These are phyloP conservation scores for Lasioglossum lativentre DNA, from an alignment of 2,888 invertebrate species.

Conservation along the genomic window DNA sequence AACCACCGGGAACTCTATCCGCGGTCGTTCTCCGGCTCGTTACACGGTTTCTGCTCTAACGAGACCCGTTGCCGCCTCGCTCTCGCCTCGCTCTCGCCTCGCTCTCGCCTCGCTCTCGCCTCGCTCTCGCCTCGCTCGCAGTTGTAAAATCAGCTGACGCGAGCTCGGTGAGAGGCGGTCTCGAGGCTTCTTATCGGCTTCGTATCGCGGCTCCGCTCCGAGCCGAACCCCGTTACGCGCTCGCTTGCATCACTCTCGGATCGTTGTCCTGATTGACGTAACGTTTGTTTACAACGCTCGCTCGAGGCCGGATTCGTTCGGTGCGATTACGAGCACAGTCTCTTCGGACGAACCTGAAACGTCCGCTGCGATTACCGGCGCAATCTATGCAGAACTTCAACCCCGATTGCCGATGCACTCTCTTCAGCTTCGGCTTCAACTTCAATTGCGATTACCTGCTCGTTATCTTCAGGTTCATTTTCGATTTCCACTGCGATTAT, in stretches of 20 bases:
- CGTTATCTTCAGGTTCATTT: no score
- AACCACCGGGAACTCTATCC: neutral
- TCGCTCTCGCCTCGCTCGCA: neutral
- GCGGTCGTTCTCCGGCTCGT: conserved; percentile 15
- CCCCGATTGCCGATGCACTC: no score
- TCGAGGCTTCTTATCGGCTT: conserved; percentile 39
- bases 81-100: neutral
- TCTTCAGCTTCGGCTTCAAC: no score
- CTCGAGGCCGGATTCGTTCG: conserved; percentile 26
- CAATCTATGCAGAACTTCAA: no score
- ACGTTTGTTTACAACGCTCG: conserved; percentile 51
- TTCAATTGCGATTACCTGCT: no score
- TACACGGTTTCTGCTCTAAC: conserved; percentile 28
- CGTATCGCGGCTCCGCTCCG: conserved; percentile 39
- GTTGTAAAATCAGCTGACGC: conserved; percentile 40
- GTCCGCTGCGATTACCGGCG: neutral
- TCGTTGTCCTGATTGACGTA: conserved; percentile 54
- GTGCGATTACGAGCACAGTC: neutral
- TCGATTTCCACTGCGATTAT: no score
- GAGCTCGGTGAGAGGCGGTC: conserved; percentile 20
- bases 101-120: neutral
- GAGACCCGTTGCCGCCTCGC: conserved; percentile 23
- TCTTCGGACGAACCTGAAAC: neutral
- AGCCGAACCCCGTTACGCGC: conserved; percentile 46
- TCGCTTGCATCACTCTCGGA: conserved; percentile 48